Conservation (phyloP, 2,113 vertebrate genomes). For the Hirundichthys speculiger region DNA sequence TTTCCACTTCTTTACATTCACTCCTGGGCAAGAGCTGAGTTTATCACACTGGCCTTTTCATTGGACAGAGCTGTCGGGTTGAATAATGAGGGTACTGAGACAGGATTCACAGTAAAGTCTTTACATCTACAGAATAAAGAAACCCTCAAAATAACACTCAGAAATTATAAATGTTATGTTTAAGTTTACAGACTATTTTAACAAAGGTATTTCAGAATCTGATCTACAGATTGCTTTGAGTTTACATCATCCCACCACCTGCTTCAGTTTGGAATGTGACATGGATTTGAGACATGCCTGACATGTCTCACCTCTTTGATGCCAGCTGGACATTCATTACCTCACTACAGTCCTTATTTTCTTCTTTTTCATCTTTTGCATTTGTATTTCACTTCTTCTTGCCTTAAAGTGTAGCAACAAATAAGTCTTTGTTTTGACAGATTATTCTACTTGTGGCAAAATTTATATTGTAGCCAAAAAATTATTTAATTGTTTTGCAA, state of each 20-base stretch:
- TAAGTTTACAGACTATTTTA: conserved; percentile 12
- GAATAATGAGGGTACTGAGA: background rate
- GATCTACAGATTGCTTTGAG: background rate
- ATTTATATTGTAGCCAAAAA: conserved; percentile 14
- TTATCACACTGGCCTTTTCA: background rate
- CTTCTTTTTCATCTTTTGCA: background rate
- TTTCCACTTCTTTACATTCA: background rate
- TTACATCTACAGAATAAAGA: background rate
- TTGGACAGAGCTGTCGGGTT: background rate
- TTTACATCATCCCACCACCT: background rate
- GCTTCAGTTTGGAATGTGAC: too few species aligned
- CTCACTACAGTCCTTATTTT: background rate
- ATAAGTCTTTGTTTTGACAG: conserved; percentile 14
- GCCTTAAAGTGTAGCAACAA: conserved; percentile 20
- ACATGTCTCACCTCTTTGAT: background rate
- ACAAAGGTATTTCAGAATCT: background rate
- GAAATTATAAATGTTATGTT: background rate
- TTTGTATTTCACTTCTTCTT: background rate
- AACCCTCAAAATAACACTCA: background rate
- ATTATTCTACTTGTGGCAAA: background rate
- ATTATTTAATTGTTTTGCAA: conserved; percentile 6
- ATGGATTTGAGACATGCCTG: too few species aligned
- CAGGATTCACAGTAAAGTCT: background rate
- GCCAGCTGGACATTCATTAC: conserved; percentile 12
- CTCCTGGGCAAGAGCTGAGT: conserved; percentile 3